A percentile compares a stretch with the other conserved stretches of the same genome.
Evolutionary conservation across 2,113 vertebrate species (phyloP).

Genomic region (Oreochromis tanganicae): DNA sequence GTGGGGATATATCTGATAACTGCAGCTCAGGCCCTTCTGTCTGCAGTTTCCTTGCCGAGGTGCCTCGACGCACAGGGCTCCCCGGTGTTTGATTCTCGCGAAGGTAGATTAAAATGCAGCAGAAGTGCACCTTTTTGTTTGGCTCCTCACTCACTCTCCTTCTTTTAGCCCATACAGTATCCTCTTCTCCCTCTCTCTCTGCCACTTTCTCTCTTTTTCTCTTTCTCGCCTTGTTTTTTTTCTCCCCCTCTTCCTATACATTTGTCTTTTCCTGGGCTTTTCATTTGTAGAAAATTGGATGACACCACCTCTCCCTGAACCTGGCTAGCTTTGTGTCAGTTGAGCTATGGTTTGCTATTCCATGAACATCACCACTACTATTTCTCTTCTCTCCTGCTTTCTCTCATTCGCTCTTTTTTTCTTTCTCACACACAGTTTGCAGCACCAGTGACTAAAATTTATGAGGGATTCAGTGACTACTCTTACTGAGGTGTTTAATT

Average conservation of each 20-base stretch:
- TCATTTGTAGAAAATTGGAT: slow-evolving; percentile 14
- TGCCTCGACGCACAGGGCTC: slow-evolving; percentile 7
- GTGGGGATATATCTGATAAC: slow-evolving; percentile 32
- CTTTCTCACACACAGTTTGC: neutral
- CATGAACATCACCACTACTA: neutral
- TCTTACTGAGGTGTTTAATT: slow-evolving; percentile 11
- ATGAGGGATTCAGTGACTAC: slow-evolving; percentile 26
- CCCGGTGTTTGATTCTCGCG: slow-evolving; percentile 19
- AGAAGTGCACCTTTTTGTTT: slow-evolving; percentile 6
- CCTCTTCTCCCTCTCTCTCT: neutral
- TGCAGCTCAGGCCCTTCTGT: slow-evolving; percentile 1
- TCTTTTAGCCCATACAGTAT: neutral
- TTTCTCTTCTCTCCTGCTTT: neutral
- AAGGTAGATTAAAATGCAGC: slow-evolving; percentile 45
- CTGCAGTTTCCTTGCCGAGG: neutral
- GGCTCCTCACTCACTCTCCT: neutral
- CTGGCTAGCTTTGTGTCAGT: slow-evolving; percentile 13
- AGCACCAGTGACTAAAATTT: slow-evolving; percentile 7
- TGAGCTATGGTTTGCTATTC: slow-evolving; percentile 48
- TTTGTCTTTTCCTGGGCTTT: slow-evolving; percentile 1
- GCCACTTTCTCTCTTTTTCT: neutral
- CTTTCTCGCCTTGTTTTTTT: neutral
- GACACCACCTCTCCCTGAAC: slow-evolving; percentile 35
- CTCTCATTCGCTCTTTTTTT: neutral
- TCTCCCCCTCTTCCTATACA: neutral